Conservation (phyloP, 2,797 vertebrate genomes). For the Lepilemur septentrionalis region DNA sequence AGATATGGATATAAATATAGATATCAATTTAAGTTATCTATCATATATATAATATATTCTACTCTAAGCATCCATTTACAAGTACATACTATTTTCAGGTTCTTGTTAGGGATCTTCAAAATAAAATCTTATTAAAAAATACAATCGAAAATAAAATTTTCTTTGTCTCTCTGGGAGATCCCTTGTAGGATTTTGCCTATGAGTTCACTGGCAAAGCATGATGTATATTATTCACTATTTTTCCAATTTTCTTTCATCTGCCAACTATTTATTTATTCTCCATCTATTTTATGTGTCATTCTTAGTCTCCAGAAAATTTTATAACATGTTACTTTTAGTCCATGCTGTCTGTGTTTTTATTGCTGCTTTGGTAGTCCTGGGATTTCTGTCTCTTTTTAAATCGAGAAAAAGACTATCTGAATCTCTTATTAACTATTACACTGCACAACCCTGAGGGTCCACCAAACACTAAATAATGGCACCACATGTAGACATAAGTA, state of each 20-base stretch:
- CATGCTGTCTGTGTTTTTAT: not conserved
- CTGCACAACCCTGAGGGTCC: not conserved
- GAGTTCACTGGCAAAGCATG: not conserved
- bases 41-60: not conserved
- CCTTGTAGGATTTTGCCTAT: not conserved
- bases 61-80: not conserved
- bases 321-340: not conserved
- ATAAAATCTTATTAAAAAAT: not conserved
- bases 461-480: not conserved
- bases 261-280: not conserved
- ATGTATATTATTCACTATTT: not conserved
- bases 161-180: not conserved
- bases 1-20: not conserved
- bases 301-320: not conserved
- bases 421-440: not conserved
- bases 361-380: not conserved
- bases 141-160: not conserved
- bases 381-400: not conserved
- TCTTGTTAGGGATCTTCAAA: not conserved
- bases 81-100: not conserved
- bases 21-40: not conserved
- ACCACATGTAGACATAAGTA: not conserved
- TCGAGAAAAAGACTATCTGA: not conserved
- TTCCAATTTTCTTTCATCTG: not conserved
- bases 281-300: not conserved